Evolutionary conservation across 2,888 invertebrate species (phyloP).

Genomic region (Caenorhabditis drosophilae): DNA sequence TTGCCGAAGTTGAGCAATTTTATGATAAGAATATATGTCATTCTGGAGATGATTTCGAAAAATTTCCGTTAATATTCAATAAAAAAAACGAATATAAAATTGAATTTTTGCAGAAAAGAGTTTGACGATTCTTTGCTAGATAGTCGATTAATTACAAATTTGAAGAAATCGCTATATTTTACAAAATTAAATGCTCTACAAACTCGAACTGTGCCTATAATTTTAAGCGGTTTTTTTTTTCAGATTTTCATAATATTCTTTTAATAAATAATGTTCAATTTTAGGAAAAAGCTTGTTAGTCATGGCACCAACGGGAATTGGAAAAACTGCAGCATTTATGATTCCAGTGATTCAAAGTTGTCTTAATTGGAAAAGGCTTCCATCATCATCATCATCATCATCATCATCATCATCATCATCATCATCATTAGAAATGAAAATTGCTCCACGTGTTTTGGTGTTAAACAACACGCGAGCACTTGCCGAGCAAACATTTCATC

Average conservation of each 20-base stretch:
- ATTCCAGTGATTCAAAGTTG: constrained; percentile 21
- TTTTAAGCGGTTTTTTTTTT: too few species aligned
- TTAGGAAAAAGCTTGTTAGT: constrained; percentile 7
- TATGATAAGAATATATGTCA: constrained; percentile 12
- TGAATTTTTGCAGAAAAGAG: too few species aligned
- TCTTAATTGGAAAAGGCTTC: constrained; percentile 1
- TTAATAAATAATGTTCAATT: too few species aligned
- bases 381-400: too few species aligned
- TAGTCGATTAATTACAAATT: constrained; percentile 5
- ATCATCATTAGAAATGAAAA: too few species aligned
- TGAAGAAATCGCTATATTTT: background rate
- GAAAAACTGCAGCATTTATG: constrained; percentile 32
- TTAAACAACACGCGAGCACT: constrained; percentile 13
- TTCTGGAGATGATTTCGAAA: background rate
- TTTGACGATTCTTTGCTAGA: constrained; percentile 3
- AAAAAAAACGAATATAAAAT: too few species aligned
- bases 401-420: too few species aligned
- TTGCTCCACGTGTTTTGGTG: constrained; percentile 16
- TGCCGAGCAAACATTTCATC: constrained; percentile 8
- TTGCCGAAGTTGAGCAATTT: constrained; percentile 5
- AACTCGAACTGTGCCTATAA: constrained; percentile 3
- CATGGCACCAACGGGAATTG: constrained; percentile 33
- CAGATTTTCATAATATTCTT: too few species aligned
- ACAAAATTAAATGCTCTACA: constrained; percentile 18
- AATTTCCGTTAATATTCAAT: too few species aligned